Base-by-base conservation (phyloP, 2,797 vertebrate genomes). In the Karalla daura region DNA sequence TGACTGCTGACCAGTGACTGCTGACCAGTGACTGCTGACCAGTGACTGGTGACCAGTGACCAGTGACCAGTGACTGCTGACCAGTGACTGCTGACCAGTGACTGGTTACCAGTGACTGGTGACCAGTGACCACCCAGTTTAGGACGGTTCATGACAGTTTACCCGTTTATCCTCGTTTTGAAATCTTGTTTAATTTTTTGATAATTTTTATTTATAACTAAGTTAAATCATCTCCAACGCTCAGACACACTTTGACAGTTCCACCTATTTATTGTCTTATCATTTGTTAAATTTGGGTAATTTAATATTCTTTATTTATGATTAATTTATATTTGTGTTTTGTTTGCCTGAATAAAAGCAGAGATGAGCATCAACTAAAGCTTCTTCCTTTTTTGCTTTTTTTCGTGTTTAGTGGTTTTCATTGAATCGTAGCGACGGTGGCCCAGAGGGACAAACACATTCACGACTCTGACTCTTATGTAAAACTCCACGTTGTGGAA, bases 301-400 rank as follows among this genome's bases (percentile, higher is more conserved):
- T 47, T 67, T 37, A 67, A 72, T 12, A 0, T 32, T 8, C 60
- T 69, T 58, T 52, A 87, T 82, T 81, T 58, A 83, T 71, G 18
- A 63, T 32, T 76, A 69, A 80, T 61, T 82, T 81, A 79, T 81
- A 61, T 74, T 36, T 52, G 4, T 52, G 18, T 49, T 55, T 40
- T 41, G 20, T 63, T 60, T 2, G 7, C 74, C 71, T 70, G 7
- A 87, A 89, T 80, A 80, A 86, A 84, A 58, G 5, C 12, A 35
- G 2, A 52, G 17, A 55, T 68, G 43, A 54, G 45, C 40, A 71
- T 0, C 24, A 69, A 33, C 12, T 0, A 0, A 32, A 59, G 18
- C 14, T 15, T 27, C 17, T 27, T 46, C 10, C 1, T 36, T 14
- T 15, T 27, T 5, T n/a, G 1, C 10, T 1, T n/a, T 17, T 4